Percentiles rank a stretch among this genome's conserved stretches.
These are phyloP conservation scores for Calonectris borealis DNA, from an alignment of 2,113 vertebrate genomes.

Conservation along the genomic window DNA sequence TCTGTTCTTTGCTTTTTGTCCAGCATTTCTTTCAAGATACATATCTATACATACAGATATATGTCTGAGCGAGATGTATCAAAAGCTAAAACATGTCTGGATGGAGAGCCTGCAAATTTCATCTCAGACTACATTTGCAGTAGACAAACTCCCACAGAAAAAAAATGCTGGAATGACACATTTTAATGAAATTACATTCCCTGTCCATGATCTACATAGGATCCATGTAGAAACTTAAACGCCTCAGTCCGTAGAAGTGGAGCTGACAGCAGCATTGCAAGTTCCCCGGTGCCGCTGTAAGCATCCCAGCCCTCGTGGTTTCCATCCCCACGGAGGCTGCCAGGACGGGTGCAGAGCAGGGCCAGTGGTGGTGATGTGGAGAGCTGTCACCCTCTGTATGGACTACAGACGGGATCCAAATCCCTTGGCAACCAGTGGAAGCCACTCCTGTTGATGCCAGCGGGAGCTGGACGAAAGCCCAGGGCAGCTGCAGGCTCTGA, in stretches of 20 bases:
- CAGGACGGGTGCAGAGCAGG: background rate
- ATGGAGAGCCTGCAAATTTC: constrained; percentile 9
- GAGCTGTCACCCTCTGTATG: background rate
- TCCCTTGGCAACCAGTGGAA: background rate
- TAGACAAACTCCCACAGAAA: background rate
- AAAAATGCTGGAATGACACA: background rate
- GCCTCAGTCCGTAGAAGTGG: background rate
- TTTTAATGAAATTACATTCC: background rate
- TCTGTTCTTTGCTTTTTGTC: constrained; percentile 8
- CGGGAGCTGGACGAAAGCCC: rapidly evolving
- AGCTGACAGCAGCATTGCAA: background rate
- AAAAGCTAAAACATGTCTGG: constrained; percentile 2
- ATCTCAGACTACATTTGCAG: background rate
- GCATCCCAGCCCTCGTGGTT: background rate
- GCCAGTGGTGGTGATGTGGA: background rate
- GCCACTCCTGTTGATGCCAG: background rate
- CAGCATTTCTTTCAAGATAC: background rate
- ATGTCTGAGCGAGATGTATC: background rate
- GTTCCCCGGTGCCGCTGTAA: background rate
- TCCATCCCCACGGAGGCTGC: background rate
- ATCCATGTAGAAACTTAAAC: background rate
- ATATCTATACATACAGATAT: background rate
- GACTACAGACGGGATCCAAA: background rate
- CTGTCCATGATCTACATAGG: background rate
- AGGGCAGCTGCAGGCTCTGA: background rate